A percentile compares a stretch with the other conserved stretches of the same genome.
Conservation (phyloP, 1,140 invertebrate species). For the Brachionus manjavacas region DNA sequence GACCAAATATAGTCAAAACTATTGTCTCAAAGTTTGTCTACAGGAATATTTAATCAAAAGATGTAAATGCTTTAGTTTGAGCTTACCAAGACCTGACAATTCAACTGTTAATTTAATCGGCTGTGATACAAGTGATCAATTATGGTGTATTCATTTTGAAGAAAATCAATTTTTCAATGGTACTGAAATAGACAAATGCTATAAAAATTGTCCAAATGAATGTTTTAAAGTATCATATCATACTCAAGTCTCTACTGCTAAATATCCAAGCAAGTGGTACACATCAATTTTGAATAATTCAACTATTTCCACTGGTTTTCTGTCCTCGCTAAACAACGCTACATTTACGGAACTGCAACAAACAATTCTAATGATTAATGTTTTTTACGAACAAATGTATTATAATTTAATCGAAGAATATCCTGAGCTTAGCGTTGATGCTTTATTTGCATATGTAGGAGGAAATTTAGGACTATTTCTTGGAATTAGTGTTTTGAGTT, state of each 20-base stretch:
- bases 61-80: background rate
- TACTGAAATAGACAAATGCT: background rate
- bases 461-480: background rate
- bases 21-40: background rate
- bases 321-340: background rate
- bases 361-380: background rate
- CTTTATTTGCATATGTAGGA: background rate
- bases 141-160: background rate
- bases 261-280: background rate
- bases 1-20: background rate
- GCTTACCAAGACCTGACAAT: background rate
- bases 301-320: background rate
- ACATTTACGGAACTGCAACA: background rate
- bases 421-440: background rate
- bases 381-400: background rate
- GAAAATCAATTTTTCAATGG: background rate
- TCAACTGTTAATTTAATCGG: background rate
- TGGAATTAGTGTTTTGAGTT: background rate
- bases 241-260: background rate
- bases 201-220: conserved; percentile 1
- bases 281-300: background rate
- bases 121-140: background rate
- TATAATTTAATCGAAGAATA: background rate
- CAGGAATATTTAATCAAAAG: background rate
- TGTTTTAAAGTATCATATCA: background rate